Conservation (phyloP, 2,888 invertebrate genomes). For the Erannis defoliaria region DNA sequence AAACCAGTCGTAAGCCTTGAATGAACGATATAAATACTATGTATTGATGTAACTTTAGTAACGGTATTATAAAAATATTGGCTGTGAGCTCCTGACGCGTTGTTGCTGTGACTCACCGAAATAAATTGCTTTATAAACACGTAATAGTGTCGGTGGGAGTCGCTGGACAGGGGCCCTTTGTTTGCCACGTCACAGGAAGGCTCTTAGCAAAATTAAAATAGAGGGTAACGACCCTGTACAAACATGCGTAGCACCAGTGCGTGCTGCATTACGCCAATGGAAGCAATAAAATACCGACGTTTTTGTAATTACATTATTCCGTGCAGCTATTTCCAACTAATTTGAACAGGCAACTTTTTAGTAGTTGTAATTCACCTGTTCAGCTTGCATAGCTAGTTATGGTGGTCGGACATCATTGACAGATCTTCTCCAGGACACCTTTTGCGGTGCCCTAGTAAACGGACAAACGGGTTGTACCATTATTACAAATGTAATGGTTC, state of each 20-base stretch:
- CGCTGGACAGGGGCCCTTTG: slow-evolving; percentile 80
- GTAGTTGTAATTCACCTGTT: slow-evolving; percentile 73
- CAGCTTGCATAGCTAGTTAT: slow-evolving; percentile 69
- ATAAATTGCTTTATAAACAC: slow-evolving; percentile 75
- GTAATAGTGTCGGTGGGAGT: slow-evolving; percentile 74
- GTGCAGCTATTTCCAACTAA: slow-evolving; percentile 44
- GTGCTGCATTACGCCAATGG: slow-evolving; percentile 40
- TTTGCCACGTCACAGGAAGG: slow-evolving; percentile 78
- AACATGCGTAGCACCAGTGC: slow-evolving; percentile 52
- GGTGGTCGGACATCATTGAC: slow-evolving; percentile 67
- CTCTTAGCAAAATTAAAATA: slow-evolving; percentile 82
- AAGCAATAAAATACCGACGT: slow-evolving; percentile 33
- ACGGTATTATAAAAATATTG: slow-evolving; percentile 53
- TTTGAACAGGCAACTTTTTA: slow-evolving; percentile 57
- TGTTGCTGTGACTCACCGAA: slow-evolving; percentile 74
- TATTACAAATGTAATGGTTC: slow-evolving; percentile 37
- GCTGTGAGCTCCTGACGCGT: slow-evolving; percentile 62
- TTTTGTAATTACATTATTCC: slow-evolving; percentile 40
- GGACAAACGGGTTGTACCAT: slow-evolving; percentile 41
- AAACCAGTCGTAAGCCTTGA: slow-evolving; percentile 57
- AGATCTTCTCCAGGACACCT: slow-evolving; percentile 69
- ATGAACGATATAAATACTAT: slow-evolving; percentile 47
- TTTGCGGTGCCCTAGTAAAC: slow-evolving; percentile 64
- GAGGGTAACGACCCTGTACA: slow-evolving; percentile 67
- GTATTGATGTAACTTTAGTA: slow-evolving; percentile 51